Evolutionary conservation across 1,140 invertebrate species (phyloP).

Genomic region (Drosophila nebulosa): DNA sequence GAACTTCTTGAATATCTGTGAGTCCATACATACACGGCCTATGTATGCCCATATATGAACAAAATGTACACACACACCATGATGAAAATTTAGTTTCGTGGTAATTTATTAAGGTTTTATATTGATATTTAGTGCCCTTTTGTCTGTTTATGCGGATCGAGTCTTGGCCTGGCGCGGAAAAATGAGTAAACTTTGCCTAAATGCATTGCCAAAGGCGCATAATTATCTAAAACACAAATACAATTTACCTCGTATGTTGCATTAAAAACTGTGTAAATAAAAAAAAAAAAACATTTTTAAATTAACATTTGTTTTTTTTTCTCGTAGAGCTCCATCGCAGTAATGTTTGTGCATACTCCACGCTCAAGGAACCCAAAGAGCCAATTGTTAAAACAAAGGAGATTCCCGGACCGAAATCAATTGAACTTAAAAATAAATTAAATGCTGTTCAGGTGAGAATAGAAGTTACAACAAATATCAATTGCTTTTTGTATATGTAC

Average conservation of each 20-base stretch:
- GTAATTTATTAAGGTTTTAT: background rate
- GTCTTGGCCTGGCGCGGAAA: background rate
- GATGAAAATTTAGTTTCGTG: background rate
- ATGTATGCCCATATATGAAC: background rate
- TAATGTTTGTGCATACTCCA: conserved; percentile 22
- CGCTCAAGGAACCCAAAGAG: conserved; percentile 83
- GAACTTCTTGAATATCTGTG: background rate
- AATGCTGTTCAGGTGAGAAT: conserved; percentile 76
- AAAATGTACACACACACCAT: background rate
- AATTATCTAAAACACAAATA: conserved; percentile 8
- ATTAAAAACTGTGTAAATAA: background rate
- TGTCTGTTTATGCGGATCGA: background rate
- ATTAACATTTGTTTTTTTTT: background rate
- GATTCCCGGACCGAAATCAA: conserved; percentile 88
- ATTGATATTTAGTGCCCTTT: conserved; percentile 1
- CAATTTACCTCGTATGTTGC: conserved; percentile 19
- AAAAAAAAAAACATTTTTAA: background rate
- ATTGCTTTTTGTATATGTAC: too few species aligned
- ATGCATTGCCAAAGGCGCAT: conserved; percentile 24
- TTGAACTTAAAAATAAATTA: conserved; percentile 84
- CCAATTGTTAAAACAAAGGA: conserved; percentile 84
- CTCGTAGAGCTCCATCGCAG: conserved; percentile 2
- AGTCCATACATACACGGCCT: background rate
- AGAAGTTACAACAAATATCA: too few species aligned
- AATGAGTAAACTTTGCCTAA: conserved; percentile 26